Percentiles rank a stretch among this genome's conserved stretches.
phyloP scores from a whole-genome alignment of 2,888 invertebrate genomes.

The Dascillus cervinus region DNA sequence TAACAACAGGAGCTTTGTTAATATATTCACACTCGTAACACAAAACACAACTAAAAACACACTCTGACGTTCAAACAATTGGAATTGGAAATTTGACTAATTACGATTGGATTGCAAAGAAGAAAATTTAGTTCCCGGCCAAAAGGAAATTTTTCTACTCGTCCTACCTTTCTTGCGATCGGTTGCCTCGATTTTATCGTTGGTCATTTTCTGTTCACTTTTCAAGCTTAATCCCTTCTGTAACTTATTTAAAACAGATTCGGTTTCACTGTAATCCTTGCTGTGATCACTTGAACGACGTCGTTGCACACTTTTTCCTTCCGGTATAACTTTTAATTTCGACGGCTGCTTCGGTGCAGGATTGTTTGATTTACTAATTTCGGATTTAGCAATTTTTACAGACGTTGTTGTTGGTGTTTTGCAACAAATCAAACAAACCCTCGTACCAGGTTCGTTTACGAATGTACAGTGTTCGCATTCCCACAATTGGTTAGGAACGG shows the following conservation, averaged over 20 bases:
- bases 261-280: conserved; percentile 40
- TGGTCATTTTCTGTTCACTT: conserved; percentile 16
- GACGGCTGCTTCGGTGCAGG: conserved; percentile 3
- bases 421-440: conserved; percentile 80
- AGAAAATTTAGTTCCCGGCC: conserved; percentile 60
- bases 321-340: conserved; percentile 1
- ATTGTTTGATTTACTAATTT: conserved; percentile 9
- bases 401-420: conserved; percentile 56
- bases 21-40: conserved; percentile 21
- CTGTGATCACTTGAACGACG: conserved; percentile 35
- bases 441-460: conserved; percentile 70
- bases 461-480: conserved; percentile 87
- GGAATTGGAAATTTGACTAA: conserved; percentile 5
- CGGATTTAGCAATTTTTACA: conserved; percentile 18
- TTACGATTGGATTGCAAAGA: conserved; percentile 26
- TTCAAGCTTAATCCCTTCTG: conserved; percentile 31
- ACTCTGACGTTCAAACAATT: conserved; percentile 5
- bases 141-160: conserved; percentile 65
- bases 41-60: conserved; percentile 5
- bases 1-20: conserved; percentile 26
- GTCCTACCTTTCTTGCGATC: conserved; percentile 60
- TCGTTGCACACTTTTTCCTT: conserved; percentile 14
- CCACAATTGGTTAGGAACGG: conserved; percentile 59
- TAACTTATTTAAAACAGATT: conserved; percentile 35
- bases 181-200: conserved; percentile 25